Base-by-base conservation (phyloP, 2,797 vertebrate species). In the Momotus momota region DNA sequence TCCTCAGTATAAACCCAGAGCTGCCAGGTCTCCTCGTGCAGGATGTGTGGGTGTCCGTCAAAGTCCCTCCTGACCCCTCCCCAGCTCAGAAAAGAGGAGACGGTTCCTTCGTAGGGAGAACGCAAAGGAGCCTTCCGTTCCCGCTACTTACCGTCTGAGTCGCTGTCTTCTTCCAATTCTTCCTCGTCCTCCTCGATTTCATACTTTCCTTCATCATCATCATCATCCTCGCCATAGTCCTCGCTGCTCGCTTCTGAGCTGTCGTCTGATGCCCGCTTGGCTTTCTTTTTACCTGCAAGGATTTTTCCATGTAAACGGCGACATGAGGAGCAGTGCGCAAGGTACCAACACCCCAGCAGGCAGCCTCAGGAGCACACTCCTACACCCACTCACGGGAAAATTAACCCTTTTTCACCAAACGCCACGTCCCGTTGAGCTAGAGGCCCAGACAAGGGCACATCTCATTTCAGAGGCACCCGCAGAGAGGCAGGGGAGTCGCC, bases 161-260 rank as follows among this genome's bases (percentile, higher is more conserved):
- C 81, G 1, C 96, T 95, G 55, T 45, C 78, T 0, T 33, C 71
- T 8, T 97, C 97, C 29, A 97, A 14, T 1, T 96, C 95, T 5
- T 92, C 95, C 27, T 96, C 95, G 0, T 96, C 95, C 9, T 96
- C 46, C 41, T 96, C 96, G 2, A 97, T 73, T 43, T 97, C 95
- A 5, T 96, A 97, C 8, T 52, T 55, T 4, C 97, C 96, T 69
- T 87, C 78, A 2, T 93, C 97, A 1, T 97, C 98, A 0, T 95
- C 97, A 2, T 71, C 64, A 17, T 97, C 98, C 62, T 97, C 93
- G 0, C 90, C 96, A 0, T 88, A 95, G 3, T 94, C 98, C 3
- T 97, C 91, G 51, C 97, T 97, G 74, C 98, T 99, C 85, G 84
- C 84, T 66, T 98, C 98, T 8, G 98, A 98, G 51, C 97, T 86